These are phyloP conservation scores for Fundulus diaphanus DNA, from an alignment of 2,797 vertebrate species.

Conservation along the genomic window DNA sequence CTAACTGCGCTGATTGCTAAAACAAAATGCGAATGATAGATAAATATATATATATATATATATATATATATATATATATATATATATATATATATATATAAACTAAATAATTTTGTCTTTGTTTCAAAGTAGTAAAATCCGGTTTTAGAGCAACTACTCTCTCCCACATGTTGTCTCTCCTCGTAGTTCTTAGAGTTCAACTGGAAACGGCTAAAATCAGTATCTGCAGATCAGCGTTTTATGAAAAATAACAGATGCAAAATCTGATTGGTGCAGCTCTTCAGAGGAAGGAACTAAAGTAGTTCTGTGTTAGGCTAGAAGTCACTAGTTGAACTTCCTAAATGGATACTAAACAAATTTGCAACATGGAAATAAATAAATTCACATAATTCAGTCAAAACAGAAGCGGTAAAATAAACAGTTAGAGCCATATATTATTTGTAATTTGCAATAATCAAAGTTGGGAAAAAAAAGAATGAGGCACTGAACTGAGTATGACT, in stretches of 20 bases:
- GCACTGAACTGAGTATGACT: neutral
- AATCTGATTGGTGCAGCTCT: neutral
- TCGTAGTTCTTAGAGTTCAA: neutral
- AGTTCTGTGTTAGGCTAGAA: neutral
- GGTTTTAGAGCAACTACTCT: neutral
- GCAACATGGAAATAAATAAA: slow-evolving; percentile 1
- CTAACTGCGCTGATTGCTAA: too few relatives aligned
- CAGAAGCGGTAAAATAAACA: slow-evolving; percentile 12
- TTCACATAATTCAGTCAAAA: slow-evolving; percentile 16
- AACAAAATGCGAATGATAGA: neutral
- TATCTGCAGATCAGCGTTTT: neutral
- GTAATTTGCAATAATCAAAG: slow-evolving; percentile 21
- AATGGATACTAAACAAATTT: neutral
- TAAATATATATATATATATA: neutral
- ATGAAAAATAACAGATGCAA: neutral
- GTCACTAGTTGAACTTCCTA: neutral
- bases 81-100: neutral
- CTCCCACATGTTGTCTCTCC: neutral
- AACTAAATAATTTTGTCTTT: neutral
- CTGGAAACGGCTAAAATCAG: neutral
- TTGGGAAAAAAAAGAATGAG: slow-evolving; percentile 5
- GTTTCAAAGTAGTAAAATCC: neutral
- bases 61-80: neutral
- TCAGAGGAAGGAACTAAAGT: neutral
- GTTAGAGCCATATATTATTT: slow-evolving; percentile 21